Conservation (phyloP, 2,113 vertebrate species). For the Brachypodius melanocephalos region DNA sequence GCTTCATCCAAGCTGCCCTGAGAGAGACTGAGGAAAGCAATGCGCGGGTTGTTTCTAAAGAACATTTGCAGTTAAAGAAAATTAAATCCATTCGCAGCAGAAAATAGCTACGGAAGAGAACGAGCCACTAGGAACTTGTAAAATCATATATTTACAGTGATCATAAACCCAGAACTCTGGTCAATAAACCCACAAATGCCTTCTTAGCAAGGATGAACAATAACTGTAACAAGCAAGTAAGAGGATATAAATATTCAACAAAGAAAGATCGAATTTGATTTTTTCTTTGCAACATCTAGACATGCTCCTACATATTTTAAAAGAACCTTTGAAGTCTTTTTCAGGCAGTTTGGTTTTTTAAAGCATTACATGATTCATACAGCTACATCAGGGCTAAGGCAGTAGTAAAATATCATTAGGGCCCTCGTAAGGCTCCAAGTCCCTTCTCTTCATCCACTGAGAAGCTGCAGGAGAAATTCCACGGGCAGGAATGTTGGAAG, state of each 20-base stretch:
- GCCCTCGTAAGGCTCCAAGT: neutral
- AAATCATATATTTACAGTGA: neutral
- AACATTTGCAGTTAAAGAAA: neutral
- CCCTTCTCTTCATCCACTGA: neutral
- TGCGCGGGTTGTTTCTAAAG: neutral
- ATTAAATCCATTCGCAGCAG: neutral
- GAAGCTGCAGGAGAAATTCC: neutral
- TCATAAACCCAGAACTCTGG: neutral
- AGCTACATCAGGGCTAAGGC: neutral
- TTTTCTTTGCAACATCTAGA: neutral
- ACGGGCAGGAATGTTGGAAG: neutral
- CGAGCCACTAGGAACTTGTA: slow-evolving; percentile 1
- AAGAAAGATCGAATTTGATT: neutral
- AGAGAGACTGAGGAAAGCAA: neutral
- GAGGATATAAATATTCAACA: slow-evolving; percentile 34
- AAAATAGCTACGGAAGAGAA: neutral
- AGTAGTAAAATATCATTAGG: neutral
- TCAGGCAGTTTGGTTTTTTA: neutral
- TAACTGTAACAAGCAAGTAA: neutral
- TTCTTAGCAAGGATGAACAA: neutral
- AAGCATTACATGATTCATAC: neutral
- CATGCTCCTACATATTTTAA: neutral
- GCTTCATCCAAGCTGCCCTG: neutral
- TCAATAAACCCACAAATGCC: slow-evolving; percentile 5
- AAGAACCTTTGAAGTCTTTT: neutral